Conservation (phyloP, 2,888 invertebrate species). For the Trichogramma dendrolimi region DNA sequence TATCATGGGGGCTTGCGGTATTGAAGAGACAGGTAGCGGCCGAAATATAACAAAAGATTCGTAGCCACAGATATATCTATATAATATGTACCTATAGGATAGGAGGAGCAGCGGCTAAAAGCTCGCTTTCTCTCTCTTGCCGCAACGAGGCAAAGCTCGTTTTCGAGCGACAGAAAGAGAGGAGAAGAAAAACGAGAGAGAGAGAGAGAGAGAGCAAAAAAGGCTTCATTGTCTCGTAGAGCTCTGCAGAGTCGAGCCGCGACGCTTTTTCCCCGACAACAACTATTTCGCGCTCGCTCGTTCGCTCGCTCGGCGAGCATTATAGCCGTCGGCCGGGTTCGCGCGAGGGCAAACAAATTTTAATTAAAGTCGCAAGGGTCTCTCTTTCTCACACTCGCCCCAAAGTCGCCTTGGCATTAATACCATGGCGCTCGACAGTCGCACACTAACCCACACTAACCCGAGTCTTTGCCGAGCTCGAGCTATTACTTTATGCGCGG, state of each 20-base stretch:
- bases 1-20: too few species aligned
- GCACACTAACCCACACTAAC: too few species aligned
- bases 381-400: background rate
- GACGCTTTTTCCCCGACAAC: background rate
- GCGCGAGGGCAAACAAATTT: slow-evolving; percentile 21
- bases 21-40: too few species aligned
- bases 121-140: too few species aligned
- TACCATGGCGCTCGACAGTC: too few species aligned
- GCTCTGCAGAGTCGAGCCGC: background rate
- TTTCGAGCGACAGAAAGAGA: background rate
- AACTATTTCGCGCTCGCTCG: slow-evolving; percentile 4
- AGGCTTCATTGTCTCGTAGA: slow-evolving; percentile 18
- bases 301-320: background rate
- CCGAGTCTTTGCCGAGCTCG: too few species aligned
- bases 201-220: slow-evolving; percentile 13
- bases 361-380: slow-evolving; percentile 23
- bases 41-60: too few species aligned
- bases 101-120: too few species aligned
- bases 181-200: background rate
- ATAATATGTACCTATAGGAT: too few species aligned
- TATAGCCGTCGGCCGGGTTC: slow-evolving; percentile 7
- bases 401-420: background rate
- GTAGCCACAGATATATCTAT: too few species aligned
- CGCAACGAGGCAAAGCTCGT: too few species aligned
- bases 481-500: too few species aligned